phyloP scores from a whole-genome alignment of 1,140 invertebrate genomes.

The Bradynema listronoti region DNA sequence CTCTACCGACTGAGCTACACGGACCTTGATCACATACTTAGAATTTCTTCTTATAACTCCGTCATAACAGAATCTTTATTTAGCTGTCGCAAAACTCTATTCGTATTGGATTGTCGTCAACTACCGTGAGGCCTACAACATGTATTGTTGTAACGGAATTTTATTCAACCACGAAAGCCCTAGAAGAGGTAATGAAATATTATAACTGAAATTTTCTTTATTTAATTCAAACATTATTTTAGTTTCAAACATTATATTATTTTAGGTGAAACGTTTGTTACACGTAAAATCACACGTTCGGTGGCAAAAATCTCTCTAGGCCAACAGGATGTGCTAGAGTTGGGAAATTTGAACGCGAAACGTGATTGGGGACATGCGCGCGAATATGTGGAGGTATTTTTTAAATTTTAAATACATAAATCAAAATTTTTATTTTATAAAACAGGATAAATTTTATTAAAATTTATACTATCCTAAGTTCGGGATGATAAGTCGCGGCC shows the following conservation, averaged over 20 bases:
- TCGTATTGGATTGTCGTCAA: conserved; percentile 98
- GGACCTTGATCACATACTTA: too few relatives aligned
- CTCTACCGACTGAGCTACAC: too few relatives aligned
- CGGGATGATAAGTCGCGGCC: too few relatives aligned
- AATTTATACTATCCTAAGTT: too few relatives aligned
- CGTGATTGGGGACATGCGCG: conserved; percentile 98
- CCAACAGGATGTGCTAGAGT: conserved; percentile 75
- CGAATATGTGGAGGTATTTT: conserved; percentile 85
- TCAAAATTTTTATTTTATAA: conserved; percentile 1
- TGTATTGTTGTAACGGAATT: conserved; percentile 97
- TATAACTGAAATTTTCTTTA: too few relatives aligned
- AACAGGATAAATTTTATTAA: too few relatives aligned
- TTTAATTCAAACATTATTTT: conserved; percentile 17
- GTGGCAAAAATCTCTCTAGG: conserved; percentile 65
- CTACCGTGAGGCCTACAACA: conserved; percentile 92
- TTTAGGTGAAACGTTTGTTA: conserved; percentile 87
- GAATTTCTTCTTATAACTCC: too few relatives aligned
- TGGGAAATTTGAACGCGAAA: conserved; percentile 90
- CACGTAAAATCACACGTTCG: conserved; percentile 90
- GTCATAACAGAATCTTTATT: conserved; percentile 19
- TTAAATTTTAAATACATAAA: not conserved
- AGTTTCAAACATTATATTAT: conserved; percentile 14
- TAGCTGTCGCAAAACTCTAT: conserved; percentile 94
- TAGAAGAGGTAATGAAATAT: conserved; percentile 78
- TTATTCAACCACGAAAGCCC: conserved; percentile 99